Percentiles rank a stretch among this genome's conserved stretches.
These are phyloP conservation scores for Oryzias melastigma DNA, from an alignment of 2,113 vertebrate genomes.

Conservation along the genomic window DNA sequence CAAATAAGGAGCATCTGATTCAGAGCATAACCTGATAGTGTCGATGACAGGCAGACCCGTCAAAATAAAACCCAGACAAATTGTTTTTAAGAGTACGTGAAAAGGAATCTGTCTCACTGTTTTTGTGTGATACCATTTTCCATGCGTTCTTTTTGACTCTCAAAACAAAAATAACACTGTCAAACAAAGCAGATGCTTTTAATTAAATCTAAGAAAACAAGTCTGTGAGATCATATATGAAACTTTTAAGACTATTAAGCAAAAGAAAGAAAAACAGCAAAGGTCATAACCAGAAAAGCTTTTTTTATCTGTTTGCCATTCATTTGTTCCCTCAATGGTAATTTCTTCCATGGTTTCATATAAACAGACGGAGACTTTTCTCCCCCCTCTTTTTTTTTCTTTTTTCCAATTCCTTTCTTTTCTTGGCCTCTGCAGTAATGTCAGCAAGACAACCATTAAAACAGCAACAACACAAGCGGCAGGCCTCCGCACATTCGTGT, in stretches of 20 bases:
- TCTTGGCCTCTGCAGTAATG: slow-evolving; percentile 62
- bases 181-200: not conserved
- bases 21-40: slow-evolving; percentile 44
- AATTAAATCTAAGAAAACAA: not conserved
- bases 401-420: slow-evolving; percentile 41
- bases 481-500: not conserved
- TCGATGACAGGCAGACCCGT: slow-evolving; percentile 45
- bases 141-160: not conserved
- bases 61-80: slow-evolving; percentile 13
- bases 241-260: slow-evolving; percentile 7
- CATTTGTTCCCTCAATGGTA: slow-evolving; percentile 56
- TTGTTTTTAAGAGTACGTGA: not conserved
- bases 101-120: not conserved
- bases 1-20: slow-evolving; percentile 61
- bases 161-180: not conserved
- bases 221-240: too few species aligned
- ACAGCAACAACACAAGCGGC: slow-evolving; percentile 44
- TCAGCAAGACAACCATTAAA: slow-evolving; percentile 70
- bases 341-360: slow-evolving; percentile 64
- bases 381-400: slow-evolving; percentile 2
- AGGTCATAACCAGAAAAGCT: slow-evolving; percentile 34
- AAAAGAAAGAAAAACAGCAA: slow-evolving; percentile 19
- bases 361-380: slow-evolving; percentile 60
- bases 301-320: slow-evolving; percentile 45
- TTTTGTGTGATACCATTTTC: slow-evolving; percentile 7